These are phyloP conservation scores for Aculops lycopersici DNA, from an alignment of 1,140 invertebrate species.

Conservation along the genomic window DNA sequence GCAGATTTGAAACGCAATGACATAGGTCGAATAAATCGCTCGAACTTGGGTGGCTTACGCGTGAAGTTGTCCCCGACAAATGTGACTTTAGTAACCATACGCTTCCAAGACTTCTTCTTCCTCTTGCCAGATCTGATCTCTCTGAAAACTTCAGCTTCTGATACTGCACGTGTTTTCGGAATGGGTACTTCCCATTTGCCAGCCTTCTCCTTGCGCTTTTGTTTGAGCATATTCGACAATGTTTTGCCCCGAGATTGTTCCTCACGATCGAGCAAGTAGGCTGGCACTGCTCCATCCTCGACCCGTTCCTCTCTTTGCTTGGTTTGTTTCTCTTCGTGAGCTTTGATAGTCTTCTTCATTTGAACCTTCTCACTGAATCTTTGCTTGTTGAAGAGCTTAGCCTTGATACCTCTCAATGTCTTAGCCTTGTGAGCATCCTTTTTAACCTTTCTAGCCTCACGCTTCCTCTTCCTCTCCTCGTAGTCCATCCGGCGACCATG, in stretches of 20 bases:
- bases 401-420: constrained; percentile 72
- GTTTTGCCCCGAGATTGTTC: constrained; percentile 73
- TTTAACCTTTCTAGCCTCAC: constrained; percentile 64
- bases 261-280: constrained; percentile 83
- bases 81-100: constrained; percentile 96
- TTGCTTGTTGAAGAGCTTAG: constrained; percentile 87
- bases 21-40: constrained; percentile 96
- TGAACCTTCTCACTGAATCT: constrained; percentile 90
- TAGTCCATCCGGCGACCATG: constrained; percentile 84
- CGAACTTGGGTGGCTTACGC: constrained; percentile 94
- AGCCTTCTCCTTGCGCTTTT: constrained; percentile 96
- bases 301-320: constrained; percentile 27
- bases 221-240: constrained; percentile 95
- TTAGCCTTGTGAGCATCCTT: constrained; percentile 57
- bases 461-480: constrained; percentile 82
- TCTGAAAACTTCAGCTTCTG: constrained; percentile 92
- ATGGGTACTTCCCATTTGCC: constrained; percentile 99
- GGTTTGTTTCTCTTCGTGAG: constrained; percentile 49
- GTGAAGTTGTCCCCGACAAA: constrained; percentile 95
- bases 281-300: constrained; percentile 63
- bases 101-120: constrained; percentile 85
- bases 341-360: constrained; percentile 88
- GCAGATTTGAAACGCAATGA: constrained; percentile 77
- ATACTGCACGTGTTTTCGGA: constrained; percentile 82
- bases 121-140: constrained; percentile 75